Evolutionary conservation across 2,797 vertebrate genomes (phyloP).

Genomic region (Cyclopterus lumpus): DNA sequence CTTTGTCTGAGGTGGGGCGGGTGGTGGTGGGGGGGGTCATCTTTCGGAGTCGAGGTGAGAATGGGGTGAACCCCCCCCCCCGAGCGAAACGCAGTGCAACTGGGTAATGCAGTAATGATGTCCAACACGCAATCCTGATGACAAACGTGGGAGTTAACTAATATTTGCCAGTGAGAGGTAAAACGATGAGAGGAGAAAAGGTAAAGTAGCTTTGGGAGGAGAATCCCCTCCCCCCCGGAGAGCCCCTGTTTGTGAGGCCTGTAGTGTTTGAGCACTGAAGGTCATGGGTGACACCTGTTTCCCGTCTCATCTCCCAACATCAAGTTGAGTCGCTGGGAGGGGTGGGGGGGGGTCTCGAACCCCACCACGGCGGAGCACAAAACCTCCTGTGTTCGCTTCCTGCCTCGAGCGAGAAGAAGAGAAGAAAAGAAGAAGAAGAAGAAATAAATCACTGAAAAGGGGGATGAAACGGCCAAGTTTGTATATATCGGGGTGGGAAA

Average conservation of each 20-base stretch:
- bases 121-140: slow-evolving; percentile 53
- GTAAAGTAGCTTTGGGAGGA: slow-evolving; percentile 29
- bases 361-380: slow-evolving; percentile 62
- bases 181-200: slow-evolving; percentile 29
- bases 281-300: slow-evolving; percentile 85
- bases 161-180: slow-evolving; percentile 37
- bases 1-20: slow-evolving; percentile 71
- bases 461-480: slow-evolving; percentile 59
- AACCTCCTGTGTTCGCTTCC: slow-evolving; percentile 76
- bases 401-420: slow-evolving; percentile 50
- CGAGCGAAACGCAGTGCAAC: slow-evolving; percentile 33
- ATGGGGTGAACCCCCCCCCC: slow-evolving; percentile 50
- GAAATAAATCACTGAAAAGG: slow-evolving; percentile 27
- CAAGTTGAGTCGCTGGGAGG: slow-evolving; percentile 66
- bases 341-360: slow-evolving; percentile 49
- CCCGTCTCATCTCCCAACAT: slow-evolving; percentile 80
- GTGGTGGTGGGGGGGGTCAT: slow-evolving; percentile 78
- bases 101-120: slow-evolving; percentile 33
- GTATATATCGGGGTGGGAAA: slow-evolving; percentile 60
- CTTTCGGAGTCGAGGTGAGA: slow-evolving; percentile 62
- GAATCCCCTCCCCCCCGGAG: background rate
- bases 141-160: slow-evolving; percentile 54
- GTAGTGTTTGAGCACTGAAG: slow-evolving; percentile 73
- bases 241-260: slow-evolving; percentile 62
- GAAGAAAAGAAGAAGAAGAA: slow-evolving; percentile 19